Conservation (phyloP, 1,140 invertebrate species). For the Sweltsa coloradensis region DNA sequence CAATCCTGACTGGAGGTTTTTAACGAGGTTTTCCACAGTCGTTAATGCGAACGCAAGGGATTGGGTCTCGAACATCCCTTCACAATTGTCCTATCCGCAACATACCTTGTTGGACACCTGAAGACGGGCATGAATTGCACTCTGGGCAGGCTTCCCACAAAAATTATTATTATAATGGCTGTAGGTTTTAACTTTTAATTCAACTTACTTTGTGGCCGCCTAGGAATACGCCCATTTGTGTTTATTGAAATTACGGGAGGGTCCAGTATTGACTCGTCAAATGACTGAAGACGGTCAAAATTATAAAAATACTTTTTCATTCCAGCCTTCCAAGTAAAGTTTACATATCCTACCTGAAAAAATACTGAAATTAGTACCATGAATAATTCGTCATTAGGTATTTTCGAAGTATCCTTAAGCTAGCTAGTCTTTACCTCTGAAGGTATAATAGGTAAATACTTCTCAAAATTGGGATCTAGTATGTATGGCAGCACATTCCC, state of each 20-base stretch:
- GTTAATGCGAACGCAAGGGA: too few species aligned
- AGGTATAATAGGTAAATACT: conserved; percentile 76
- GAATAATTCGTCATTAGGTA: neutral
- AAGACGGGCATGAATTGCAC: too few species aligned
- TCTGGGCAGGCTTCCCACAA: too few species aligned
- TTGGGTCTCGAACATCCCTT: too few species aligned
- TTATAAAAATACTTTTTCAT: conserved; percentile 76
- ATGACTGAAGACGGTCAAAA: conserved; percentile 73
- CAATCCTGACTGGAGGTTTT: too few species aligned
- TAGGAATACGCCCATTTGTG: conserved; percentile 68
- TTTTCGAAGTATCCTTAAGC: neutral
- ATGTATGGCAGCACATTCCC: conserved; percentile 74
- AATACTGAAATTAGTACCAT: conserved; percentile 9
- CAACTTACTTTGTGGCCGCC: conserved; percentile 58
- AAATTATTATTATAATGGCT: too few species aligned
- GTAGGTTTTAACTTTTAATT: neutral
- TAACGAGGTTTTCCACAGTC: too few species aligned
- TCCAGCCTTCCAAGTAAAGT: conserved; percentile 85
- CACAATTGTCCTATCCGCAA: too few species aligned
- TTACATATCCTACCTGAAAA: conserved; percentile 51
- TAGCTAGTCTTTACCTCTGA: conserved; percentile 66
- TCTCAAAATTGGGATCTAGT: conserved; percentile 78
- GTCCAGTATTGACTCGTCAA: conserved; percentile 68
- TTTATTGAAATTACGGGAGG: conserved; percentile 79
- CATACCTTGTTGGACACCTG: too few species aligned